Conservation (phyloP, 2,888 invertebrate species). For the Sminthurinus aureus region DNA sequence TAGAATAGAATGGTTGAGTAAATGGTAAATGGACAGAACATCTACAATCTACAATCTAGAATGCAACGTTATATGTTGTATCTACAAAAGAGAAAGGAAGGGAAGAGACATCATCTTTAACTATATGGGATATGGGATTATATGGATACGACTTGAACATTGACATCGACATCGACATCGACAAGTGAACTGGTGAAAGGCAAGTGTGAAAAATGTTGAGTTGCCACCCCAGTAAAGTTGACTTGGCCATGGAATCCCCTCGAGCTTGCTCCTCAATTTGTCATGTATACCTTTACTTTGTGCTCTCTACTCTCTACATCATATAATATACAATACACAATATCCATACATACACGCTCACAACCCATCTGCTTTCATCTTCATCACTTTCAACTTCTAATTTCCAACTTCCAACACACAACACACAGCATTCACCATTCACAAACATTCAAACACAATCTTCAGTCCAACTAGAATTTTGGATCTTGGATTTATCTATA, state of each 20-base stretch:
- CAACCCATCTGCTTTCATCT: constrained; percentile 25
- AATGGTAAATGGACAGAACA: neutral
- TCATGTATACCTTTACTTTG: constrained; percentile 37
- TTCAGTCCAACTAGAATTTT: too few relatives aligned
- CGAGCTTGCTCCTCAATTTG: constrained; percentile 54
- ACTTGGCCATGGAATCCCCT: constrained; percentile 50
- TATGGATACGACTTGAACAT: too few relatives aligned
- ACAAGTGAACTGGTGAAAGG: constrained; percentile 42
- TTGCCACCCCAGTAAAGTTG: constrained; percentile 46
- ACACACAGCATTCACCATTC: too few relatives aligned
- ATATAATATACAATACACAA: neutral
- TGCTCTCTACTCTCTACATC: neutral
- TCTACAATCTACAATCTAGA: too few relatives aligned
- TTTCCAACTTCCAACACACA: too few relatives aligned
- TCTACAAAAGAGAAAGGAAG: constrained; percentile 10
- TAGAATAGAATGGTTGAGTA: neutral
- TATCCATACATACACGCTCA: constrained; percentile 9
- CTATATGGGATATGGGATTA: too few relatives aligned
- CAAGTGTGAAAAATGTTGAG: constrained; percentile 51
- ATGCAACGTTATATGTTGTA: too few relatives aligned
- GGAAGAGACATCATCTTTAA: too few relatives aligned
- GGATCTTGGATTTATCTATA: too few relatives aligned
- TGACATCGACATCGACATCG: too few relatives aligned
- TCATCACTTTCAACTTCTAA: neutral
- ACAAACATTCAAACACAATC: too few relatives aligned